phyloP scores from a whole-genome alignment of 2,797 vertebrate species.

The Acanthurus tractus region DNA sequence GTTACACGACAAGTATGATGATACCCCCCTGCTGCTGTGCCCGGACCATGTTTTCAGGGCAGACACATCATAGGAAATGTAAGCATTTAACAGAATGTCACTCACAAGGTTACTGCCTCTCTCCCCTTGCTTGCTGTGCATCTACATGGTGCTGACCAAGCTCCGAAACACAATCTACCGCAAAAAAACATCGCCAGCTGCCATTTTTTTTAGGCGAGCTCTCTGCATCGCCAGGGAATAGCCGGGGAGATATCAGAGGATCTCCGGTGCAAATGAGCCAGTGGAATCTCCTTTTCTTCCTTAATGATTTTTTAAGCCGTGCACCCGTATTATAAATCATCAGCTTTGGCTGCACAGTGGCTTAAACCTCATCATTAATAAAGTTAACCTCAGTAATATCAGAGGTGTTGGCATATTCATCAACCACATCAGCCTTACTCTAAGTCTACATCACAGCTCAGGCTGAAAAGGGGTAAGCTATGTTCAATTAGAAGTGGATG shows the following conservation, averaged over 20 bases:
- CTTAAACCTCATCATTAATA: conserved; percentile 71
- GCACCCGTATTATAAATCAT: conserved; percentile 61
- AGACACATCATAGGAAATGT: conserved; percentile 79
- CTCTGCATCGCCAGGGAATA: conserved; percentile 60
- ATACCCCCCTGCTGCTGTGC: conserved; percentile 59
- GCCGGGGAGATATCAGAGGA: conserved; percentile 76
- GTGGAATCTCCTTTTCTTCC: conserved; percentile 71
- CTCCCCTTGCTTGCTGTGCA: conserved; percentile 79
- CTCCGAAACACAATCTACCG: conserved; percentile 85
- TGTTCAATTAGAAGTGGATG: conserved; percentile 63
- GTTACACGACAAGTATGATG: conserved; percentile 69
- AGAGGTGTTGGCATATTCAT: conserved; percentile 64
- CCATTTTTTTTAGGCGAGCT: conserved; percentile 78
- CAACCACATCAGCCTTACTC: conserved; percentile 42
- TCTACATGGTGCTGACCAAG: conserved; percentile 87
- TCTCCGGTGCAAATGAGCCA: conserved; percentile 78
- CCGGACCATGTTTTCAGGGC: conserved; percentile 70
- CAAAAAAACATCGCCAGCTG: conserved; percentile 60
- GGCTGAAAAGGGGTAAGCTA: conserved; percentile 56
- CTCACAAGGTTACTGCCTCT: conserved; percentile 86
- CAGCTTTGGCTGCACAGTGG: conserved; percentile 42
- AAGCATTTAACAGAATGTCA: conserved; percentile 85
- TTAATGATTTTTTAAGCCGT: conserved; percentile 70
- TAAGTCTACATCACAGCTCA: conserved; percentile 48
- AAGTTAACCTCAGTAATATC: conserved; percentile 70